These are phyloP conservation scores for Maniola jurtina DNA, from an alignment of 1,140 invertebrate genomes.

Conservation along the genomic window DNA sequence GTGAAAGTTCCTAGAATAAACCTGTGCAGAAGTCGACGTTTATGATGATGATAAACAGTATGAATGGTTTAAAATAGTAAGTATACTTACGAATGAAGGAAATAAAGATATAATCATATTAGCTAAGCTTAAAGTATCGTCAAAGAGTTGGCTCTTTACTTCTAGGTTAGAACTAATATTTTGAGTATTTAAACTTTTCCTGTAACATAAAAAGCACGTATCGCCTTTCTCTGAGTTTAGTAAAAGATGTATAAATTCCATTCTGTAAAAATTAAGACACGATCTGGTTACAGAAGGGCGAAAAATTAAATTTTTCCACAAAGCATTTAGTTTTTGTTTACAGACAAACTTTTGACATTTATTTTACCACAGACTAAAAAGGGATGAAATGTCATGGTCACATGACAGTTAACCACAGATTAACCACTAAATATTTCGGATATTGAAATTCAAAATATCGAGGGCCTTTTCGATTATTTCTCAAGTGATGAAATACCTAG, in stretches of 20 bases:
- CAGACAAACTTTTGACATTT: background rate
- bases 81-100: conserved; percentile 43
- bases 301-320: background rate
- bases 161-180: conserved; percentile 35
- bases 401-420: too few species aligned
- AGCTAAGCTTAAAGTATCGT: conserved; percentile 27
- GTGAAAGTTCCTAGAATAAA: too few species aligned
- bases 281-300: background rate
- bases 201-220: conserved; percentile 49
- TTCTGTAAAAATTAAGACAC: background rate
- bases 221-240: conserved; percentile 8
- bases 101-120: conserved; percentile 41
- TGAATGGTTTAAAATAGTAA: too few species aligned
- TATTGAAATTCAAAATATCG: too few species aligned
- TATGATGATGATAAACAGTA: too few species aligned
- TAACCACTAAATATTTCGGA: too few species aligned
- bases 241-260: conserved; percentile 27
- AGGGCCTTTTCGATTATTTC: too few species aligned
- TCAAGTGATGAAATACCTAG: too few species aligned
- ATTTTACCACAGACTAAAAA: too few species aligned
- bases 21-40: too few species aligned
- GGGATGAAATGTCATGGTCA: too few species aligned
- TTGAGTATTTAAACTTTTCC: conserved; percentile 22
- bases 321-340: background rate
- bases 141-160: conserved; percentile 31